Evolutionary conservation across 2,797 vertebrate species (phyloP).

Genomic region (Thunnus albacares): DNA sequence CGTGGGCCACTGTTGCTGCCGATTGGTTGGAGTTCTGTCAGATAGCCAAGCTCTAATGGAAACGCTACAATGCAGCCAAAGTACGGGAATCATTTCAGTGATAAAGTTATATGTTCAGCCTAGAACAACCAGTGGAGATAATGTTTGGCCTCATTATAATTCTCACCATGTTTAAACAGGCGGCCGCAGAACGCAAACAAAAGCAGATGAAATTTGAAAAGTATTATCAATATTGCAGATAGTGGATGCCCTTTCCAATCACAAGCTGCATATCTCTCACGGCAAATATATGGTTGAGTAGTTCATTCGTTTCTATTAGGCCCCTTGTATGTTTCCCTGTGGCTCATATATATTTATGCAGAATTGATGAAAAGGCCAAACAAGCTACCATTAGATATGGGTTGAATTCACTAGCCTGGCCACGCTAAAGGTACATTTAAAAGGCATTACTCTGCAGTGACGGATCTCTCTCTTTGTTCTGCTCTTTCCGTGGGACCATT

Average conservation of each 20-base stretch:
- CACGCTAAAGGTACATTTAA: slow-evolving; percentile 87
- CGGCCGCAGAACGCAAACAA: slow-evolving; percentile 99
- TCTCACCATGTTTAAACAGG: slow-evolving; percentile 99
- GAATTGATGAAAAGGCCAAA: slow-evolving; percentile 91
- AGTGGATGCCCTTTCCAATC: slow-evolving; percentile 99
- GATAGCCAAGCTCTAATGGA: slow-evolving; percentile 99
- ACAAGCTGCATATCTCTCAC: slow-evolving; percentile 98
- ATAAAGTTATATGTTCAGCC: slow-evolving; percentile 99
- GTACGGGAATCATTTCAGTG: slow-evolving; percentile 99
- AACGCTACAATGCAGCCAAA: slow-evolving; percentile 99
- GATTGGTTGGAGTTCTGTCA: slow-evolving; percentile 96
- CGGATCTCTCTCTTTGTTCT: slow-evolving; percentile 82
- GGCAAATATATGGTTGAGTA: slow-evolving; percentile 99
- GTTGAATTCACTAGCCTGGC: slow-evolving; percentile 83
- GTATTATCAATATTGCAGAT: slow-evolving; percentile 99
- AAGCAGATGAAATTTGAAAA: slow-evolving; percentile 99
- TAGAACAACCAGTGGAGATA: slow-evolving; percentile 98
- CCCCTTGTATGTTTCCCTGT: slow-evolving; percentile 93
- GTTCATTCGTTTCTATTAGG: slow-evolving; percentile 99
- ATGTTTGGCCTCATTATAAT: slow-evolving; percentile 99
- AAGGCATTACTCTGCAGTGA: slow-evolving; percentile 85
- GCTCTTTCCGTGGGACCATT: slow-evolving; percentile 77
- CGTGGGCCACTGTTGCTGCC: slow-evolving; percentile 91
- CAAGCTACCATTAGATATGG: slow-evolving; percentile 88
- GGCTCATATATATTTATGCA: slow-evolving; percentile 89